These are phyloP conservation scores for Cygnus buccinator DNA, from an alignment of 2,113 vertebrate genomes.

Conservation along the genomic window DNA sequence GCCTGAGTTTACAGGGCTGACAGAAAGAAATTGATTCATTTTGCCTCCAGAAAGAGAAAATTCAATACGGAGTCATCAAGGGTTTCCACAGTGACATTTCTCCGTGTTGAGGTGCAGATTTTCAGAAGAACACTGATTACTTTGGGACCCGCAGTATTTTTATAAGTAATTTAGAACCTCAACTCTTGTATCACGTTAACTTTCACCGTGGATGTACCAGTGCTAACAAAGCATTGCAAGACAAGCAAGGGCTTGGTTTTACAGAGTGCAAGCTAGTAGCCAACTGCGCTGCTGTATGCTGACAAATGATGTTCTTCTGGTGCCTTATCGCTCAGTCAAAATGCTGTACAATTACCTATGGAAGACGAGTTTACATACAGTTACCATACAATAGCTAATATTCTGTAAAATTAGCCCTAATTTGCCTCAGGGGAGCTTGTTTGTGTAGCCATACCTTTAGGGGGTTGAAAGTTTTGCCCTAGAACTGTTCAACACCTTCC, in stretches of 20 bases:
- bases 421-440: not conserved
- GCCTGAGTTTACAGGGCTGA: not conserved
- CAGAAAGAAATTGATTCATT: not conserved
- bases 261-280: not conserved
- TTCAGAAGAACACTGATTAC: not conserved
- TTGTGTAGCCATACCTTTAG: not conserved
- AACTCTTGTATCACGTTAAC: not conserved
- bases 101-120: not conserved
- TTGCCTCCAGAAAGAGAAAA: not conserved
- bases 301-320: not conserved
- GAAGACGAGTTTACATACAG: not conserved
- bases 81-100: not conserved
- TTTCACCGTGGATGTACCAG: fast-evolving
- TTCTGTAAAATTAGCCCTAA: not conserved
- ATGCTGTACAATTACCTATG: not conserved
- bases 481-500: not conserved
- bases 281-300: not conserved
- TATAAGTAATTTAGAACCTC: not conserved
- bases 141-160: not conserved
- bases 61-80: not conserved
- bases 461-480: not conserved
- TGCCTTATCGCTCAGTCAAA: not conserved
- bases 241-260: not conserved
- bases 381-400: not conserved
- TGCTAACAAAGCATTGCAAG: not conserved